Evolutionary conservation across 2,888 invertebrate genomes (phyloP), one percentile per base, ranked within the genome.

Genomic region (Andricus curvator): DNA sequence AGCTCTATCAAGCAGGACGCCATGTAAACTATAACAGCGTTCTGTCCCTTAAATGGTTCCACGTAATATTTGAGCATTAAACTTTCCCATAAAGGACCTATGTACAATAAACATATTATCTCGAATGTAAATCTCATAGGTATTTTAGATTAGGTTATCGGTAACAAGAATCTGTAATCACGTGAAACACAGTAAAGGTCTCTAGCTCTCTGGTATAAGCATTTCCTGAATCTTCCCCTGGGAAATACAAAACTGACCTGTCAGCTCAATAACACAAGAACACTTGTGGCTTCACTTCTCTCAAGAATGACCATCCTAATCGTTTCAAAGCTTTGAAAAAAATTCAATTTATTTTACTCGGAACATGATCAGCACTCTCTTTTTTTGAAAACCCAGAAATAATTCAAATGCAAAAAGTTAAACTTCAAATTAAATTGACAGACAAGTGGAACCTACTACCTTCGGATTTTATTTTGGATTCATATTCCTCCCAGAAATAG

Each of bases 111-210:
- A 67, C 22, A 44, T 67, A 13, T 41, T 22, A 67, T 67, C 25
- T 22, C 22, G 41, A n/a, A 67, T 22, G 44, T 67, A 44, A 67
- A 67, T 67, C 67, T 41, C 67, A 4, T 41, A n/a, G 67, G n/a
- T 44, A 67, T 37, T 68, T 68, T 68, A 68, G 44, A 68, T 68
- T 17, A 68, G 44, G 22, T 41, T 48, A 68, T 68, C 68, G 44
- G 41, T 68, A 68, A 48, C 22, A 15, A 15, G 25, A 44, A 68
- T 48, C 68, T 68, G 44, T 44, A 44, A 68, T 25, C 15, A 8
- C 22, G 22, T 2, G 17, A 20, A 25, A 33, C 11, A 13, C 33
- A 65, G 9, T 65, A 22, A 65, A 65, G 33, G 33, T 33, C 17
- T 65, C 65, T 8, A 65, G 65, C 33, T 29, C 29, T 65, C 9